These are phyloP conservation scores for Rhopalosiphum maidis DNA, from an alignment of 1,140 invertebrate species.

Conservation along the genomic window DNA sequence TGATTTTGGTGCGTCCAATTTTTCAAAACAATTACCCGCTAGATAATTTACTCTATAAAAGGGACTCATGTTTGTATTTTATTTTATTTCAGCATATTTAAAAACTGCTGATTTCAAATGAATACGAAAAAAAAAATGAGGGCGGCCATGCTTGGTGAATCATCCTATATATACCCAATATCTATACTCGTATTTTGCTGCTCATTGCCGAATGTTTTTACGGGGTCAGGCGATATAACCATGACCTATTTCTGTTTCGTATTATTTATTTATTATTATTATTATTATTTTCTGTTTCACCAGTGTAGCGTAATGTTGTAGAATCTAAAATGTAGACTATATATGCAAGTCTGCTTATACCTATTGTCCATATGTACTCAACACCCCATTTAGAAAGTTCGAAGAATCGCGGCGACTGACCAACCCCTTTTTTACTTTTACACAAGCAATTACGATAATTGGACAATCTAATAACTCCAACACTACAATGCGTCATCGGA, in stretches of 20 bases:
- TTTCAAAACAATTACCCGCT: neutral
- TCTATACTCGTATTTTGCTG: neutral
- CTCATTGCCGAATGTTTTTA: neutral
- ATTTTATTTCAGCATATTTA: neutral
- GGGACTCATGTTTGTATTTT: neutral
- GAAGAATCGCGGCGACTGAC: neutral
- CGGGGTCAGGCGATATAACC: conserved; percentile 4
- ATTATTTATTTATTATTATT: conserved; percentile 14
- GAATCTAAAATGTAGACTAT: neutral
- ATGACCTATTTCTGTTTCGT: neutral
- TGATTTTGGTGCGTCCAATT: neutral
- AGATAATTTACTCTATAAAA: neutral
- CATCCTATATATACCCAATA: neutral
- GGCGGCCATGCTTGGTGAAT: neutral
- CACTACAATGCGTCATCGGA: neutral
- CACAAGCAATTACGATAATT: conserved; percentile 25
- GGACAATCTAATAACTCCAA: neutral
- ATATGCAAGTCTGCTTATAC: neutral
- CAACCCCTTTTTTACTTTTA: conserved; percentile 16
- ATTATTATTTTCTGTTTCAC: neutral
- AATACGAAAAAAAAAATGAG: neutral
- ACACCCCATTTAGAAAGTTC: neutral
- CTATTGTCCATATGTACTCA: neutral
- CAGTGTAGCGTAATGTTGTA: neutral
- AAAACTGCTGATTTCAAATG: neutral